phyloP scores from a whole-genome alignment of 2,888 invertebrate species.

The Lottia gigantea region DNA sequence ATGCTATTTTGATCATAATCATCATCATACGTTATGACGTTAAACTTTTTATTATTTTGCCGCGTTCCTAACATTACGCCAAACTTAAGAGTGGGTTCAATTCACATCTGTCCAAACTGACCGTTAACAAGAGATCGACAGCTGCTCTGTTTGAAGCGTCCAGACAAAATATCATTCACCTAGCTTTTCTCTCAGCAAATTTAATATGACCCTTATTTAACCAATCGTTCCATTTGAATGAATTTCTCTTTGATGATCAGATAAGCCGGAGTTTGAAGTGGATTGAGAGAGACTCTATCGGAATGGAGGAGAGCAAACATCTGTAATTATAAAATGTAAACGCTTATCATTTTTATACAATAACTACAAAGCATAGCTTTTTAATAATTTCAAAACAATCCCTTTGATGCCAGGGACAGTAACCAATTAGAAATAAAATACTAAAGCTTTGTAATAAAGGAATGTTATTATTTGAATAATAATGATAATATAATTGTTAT shows the following conservation, averaged over 20 bases:
- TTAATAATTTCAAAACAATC: too few species aligned
- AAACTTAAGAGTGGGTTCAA: neutral
- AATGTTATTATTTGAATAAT: too few species aligned
- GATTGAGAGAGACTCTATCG: neutral
- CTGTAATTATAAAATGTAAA: neutral
- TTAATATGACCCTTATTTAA: neutral
- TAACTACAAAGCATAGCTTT: too few species aligned
- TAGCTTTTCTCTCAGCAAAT: neutral
- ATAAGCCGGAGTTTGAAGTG: neutral
- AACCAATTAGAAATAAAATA: too few species aligned
- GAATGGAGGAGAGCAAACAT: neutral
- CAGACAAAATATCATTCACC: neutral
- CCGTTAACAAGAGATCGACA: neutral
- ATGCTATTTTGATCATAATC: too few species aligned
- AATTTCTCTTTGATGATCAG: constrained; percentile 4
- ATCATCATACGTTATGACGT: too few species aligned
- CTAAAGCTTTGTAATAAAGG: too few species aligned
- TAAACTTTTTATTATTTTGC: too few species aligned
- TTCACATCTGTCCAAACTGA: neutral
- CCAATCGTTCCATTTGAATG: neutral
- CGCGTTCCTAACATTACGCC: neutral
- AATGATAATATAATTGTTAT: too few species aligned
- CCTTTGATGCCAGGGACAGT: too few species aligned
- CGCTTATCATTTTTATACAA: too few species aligned
- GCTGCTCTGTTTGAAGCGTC: neutral